phyloP scores from a whole-genome alignment of 2,113 vertebrate genomes.

The Peromyscus leucopus region DNA sequence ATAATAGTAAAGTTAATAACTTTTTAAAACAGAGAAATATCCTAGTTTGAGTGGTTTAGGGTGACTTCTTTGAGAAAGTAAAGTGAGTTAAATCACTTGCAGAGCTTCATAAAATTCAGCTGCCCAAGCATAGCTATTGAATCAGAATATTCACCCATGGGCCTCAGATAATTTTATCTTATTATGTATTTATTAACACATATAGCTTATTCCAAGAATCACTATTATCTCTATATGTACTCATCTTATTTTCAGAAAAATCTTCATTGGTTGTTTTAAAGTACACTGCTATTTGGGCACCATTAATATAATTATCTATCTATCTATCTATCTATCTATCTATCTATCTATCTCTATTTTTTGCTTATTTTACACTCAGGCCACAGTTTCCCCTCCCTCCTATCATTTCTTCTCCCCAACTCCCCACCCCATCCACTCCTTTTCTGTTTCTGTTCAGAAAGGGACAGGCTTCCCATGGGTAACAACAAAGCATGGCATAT shows the following conservation, averaged over 20 bases:
- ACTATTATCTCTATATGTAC: background rate
- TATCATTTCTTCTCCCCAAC: no score
- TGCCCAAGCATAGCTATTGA: background rate
- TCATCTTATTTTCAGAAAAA: slow-evolving; percentile 26
- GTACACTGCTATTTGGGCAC: background rate
- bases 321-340: background rate
- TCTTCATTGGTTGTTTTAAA: slow-evolving; percentile 16
- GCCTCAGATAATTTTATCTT: background rate
- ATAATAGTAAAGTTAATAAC: background rate
- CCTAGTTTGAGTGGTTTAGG: background rate
- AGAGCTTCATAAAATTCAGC: background rate
- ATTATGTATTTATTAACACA: background rate
- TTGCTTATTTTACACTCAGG: no score
- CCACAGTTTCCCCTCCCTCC: no score
- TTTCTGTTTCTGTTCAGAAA: no score
- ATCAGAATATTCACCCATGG: background rate
- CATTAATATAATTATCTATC: background rate
- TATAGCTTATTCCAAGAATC: background rate
- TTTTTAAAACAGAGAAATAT: background rate
- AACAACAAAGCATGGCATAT: no score
- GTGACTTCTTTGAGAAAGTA: background rate
- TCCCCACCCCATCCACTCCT: no score
- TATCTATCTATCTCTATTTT: background rate
- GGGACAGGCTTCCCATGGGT: no score
- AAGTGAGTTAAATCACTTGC: slow-evolving; percentile 7